A percentile compares a stretch with the other conserved stretches of the same genome.
These are phyloP conservation scores for Calidris pugnax DNA, from an alignment of 2,113 vertebrate species.

Conservation along the genomic window DNA sequence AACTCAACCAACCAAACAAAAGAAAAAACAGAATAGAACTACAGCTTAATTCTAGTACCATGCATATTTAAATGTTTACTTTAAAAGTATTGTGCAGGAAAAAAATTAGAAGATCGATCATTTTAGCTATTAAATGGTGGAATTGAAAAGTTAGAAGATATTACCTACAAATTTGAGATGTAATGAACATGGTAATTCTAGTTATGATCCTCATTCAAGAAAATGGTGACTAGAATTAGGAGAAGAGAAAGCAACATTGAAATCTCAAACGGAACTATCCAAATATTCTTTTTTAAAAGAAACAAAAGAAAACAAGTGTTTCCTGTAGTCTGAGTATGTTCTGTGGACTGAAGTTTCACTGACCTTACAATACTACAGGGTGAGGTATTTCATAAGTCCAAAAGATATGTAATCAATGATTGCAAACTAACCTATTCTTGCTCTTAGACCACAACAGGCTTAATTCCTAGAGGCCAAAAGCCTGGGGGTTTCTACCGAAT, in stretches of 20 bases:
- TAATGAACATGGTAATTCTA: rapidly evolving
- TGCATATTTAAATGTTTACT: not conserved
- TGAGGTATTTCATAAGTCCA: not conserved
- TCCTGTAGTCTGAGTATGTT: not conserved
- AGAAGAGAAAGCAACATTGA: not conserved
- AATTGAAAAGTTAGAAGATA: not conserved
- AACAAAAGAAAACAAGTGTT: not conserved
- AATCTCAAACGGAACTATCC: not conserved
- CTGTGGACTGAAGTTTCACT: not conserved
- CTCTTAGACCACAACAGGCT: not conserved
- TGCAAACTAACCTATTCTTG: not conserved
- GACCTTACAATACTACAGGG: not conserved
- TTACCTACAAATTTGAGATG: not conserved
- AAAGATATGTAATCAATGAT: not conserved
- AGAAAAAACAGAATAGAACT: not conserved
- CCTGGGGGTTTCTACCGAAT: not conserved
- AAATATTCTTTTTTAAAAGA: not conserved
- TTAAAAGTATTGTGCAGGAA: not conserved
- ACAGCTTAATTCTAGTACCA: not conserved
- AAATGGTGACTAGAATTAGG: not conserved
- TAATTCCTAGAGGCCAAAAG: not conserved
- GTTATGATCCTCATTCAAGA: not conserved
- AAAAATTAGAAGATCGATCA: not conserved
- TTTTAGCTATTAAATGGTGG: not conserved
- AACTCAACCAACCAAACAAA: not conserved